Conservation (phyloP, 2,797 vertebrate genomes). For the Amblyopsis hoosieri region DNA sequence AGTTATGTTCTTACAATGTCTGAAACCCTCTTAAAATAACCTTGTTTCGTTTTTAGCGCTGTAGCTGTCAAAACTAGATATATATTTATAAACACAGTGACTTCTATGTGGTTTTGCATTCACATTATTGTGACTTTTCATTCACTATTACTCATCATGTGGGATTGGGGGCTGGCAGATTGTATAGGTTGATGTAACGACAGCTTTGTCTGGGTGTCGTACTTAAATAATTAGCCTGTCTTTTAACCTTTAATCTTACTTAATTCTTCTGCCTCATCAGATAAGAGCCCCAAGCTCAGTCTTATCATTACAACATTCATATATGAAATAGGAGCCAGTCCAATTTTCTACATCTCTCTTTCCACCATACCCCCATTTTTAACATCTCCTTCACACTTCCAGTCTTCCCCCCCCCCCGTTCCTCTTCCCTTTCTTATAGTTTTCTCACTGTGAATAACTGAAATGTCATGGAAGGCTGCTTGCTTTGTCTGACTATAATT, state of each 20-base stretch:
- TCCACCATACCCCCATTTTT: not conserved
- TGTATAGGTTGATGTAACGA: conserved; percentile 46
- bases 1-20: too few species aligned
- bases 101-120: conserved; percentile 5
- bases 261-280: conserved; percentile 52
- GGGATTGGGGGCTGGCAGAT: conserved; percentile 11
- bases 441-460: conserved; percentile 28
- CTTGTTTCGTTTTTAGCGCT: not conserved
- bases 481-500: conserved; percentile 51
- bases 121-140: not conserved
- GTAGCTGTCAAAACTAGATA: conserved; percentile 22
- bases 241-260: conserved; percentile 71
- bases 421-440: conserved; percentile 39
- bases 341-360: conserved; percentile 35
- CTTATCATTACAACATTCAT: conserved; percentile 75
- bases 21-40: not conserved
- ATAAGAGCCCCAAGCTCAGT: conserved; percentile 48
- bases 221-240: conserved; percentile 69
- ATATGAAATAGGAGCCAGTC: conserved; percentile 60
- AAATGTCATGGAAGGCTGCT: conserved; percentile 53
- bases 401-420: conserved; percentile 38
- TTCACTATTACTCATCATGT: conserved; percentile 29
- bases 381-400: too few species aligned
- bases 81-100: conserved; percentile 15
- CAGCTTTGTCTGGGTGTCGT: conserved; percentile 50